These are phyloP conservation scores for Xestia xanthographa DNA, from an alignment of 2,888 invertebrate genomes.

Conservation along the genomic window DNA sequence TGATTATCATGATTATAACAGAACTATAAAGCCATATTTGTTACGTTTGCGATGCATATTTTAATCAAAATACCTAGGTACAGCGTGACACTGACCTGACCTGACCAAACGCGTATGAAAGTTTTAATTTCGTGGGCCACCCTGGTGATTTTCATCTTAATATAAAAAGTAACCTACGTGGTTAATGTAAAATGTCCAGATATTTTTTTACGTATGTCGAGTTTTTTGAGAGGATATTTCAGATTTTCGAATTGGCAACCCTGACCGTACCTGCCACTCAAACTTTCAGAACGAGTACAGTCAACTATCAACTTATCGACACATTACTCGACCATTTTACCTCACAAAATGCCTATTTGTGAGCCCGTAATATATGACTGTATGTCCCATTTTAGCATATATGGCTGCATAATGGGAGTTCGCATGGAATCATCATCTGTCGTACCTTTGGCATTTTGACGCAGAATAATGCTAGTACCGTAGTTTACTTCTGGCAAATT, in stretches of 20 bases:
- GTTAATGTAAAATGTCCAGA: not conserved
- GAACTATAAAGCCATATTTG: not conserved
- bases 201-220: not conserved
- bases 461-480: conserved; percentile 55
- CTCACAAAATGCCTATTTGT: conserved; percentile 50
- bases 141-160: not conserved
- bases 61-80: too few species aligned
- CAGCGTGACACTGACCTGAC: too few species aligned
- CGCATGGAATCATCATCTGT: conserved; percentile 70
- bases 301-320: conserved; percentile 53
- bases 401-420: conserved; percentile 65
- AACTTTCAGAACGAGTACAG: conserved; percentile 51
- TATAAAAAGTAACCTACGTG: not conserved
- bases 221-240: not conserved
- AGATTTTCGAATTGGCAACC: not conserved
- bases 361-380: conserved; percentile 53
- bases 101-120: not conserved
- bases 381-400: conserved; percentile 68
- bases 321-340: conserved; percentile 51
- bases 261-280: conserved; percentile 29
- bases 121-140: not conserved
- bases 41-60: not conserved
- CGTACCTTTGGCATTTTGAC: conserved; percentile 72
- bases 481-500: conserved; percentile 72
- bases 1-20: too few species aligned